Evolutionary conservation across 1,140 invertebrate genomes (phyloP).

Genomic region (Camponotus pennsylvanicus): DNA sequence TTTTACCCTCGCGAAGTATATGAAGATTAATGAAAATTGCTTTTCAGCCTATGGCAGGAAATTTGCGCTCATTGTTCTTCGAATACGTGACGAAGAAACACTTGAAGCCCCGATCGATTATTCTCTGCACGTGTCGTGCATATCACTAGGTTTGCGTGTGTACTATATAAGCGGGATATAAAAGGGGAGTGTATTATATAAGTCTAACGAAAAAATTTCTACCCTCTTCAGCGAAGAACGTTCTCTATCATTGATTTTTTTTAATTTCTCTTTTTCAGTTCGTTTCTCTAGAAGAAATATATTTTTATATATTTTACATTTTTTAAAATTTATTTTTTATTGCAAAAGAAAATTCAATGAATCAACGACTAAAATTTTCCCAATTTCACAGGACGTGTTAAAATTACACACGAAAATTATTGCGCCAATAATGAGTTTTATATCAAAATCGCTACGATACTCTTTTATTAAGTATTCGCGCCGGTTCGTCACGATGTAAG

Average conservation of each 20-base stretch:
- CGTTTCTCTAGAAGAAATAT: neutral
- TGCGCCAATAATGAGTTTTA: neutral
- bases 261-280: neutral
- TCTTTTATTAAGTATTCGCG: neutral
- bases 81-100: slow-evolving; percentile 69
- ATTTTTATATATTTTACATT: slow-evolving; percentile 12
- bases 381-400: neutral
- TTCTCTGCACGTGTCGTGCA: slow-evolving; percentile 43
- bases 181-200: neutral
- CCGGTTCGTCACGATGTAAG: neutral
- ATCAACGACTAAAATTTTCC: neutral
- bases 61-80: slow-evolving; percentile 69
- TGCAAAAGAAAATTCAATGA: neutral
- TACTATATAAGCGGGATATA: neutral
- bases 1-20: slow-evolving; percentile 70
- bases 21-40: slow-evolving; percentile 41
- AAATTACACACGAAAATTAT: neutral
- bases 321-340: neutral
- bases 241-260: neutral
- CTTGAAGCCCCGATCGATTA: slow-evolving; percentile 70
- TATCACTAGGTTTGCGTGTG: slow-evolving; percentile 2
- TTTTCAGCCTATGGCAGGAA: slow-evolving; percentile 64
- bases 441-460: neutral
- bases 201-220: neutral
- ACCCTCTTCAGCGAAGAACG: neutral